These are phyloP conservation scores for Chrysochloris asiatica DNA, from an alignment of 2,113 vertebrate species.

Conservation along the genomic window DNA sequence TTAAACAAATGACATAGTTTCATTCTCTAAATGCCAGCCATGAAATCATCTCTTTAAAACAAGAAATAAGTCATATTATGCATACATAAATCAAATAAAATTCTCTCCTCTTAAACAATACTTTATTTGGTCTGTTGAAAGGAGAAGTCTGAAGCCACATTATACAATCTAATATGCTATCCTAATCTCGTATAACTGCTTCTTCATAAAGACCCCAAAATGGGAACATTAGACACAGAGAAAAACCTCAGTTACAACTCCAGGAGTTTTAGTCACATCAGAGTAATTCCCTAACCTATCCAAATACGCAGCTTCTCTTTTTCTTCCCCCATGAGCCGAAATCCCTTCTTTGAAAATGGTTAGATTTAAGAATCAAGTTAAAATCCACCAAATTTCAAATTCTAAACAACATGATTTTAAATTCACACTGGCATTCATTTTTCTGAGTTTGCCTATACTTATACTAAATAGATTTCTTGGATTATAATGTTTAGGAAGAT, in stretches of 20 bases:
- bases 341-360: conserved; percentile 25
- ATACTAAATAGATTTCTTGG: conserved; percentile 33
- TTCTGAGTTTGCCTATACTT: conserved; percentile 55
- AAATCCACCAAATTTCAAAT: conserved; percentile 46
- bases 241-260: conserved; percentile 19
- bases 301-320: conserved; percentile 7
- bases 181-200: background rate
- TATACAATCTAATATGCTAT: background rate
- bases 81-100: background rate
- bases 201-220: background rate
- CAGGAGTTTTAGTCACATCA: conserved; percentile 32
- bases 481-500: conserved; percentile 66
- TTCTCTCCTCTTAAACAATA: background rate
- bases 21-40: conserved; percentile 65
- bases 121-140: conserved; percentile 38
- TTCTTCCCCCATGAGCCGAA: background rate
- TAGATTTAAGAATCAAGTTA: conserved; percentile 25
- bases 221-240: background rate
- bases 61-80: background rate
- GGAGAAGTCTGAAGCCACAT: background rate
- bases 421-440: conserved; percentile 40
- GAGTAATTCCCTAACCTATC: conserved; percentile 2
- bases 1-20: conserved; percentile 63
- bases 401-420: conserved; percentile 53
- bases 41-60: conserved; percentile 55